These are phyloP conservation scores for Fregetta grallaria DNA, from an alignment of 2,113 vertebrate species.

Conservation along the genomic window DNA sequence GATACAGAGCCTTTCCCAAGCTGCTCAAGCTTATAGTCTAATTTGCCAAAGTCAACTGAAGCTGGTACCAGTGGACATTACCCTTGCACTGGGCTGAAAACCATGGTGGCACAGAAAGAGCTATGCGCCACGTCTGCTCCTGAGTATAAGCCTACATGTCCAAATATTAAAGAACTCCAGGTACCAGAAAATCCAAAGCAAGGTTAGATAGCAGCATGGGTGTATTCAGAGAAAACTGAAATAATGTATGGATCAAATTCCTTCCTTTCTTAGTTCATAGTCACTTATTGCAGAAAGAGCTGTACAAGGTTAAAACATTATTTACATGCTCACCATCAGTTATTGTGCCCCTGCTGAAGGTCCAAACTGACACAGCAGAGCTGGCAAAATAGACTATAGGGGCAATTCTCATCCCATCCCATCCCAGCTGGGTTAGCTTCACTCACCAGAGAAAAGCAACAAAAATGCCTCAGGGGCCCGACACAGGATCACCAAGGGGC, in stretches of 20 bases:
- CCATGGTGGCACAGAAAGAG: background rate
- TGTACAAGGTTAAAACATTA: background rate
- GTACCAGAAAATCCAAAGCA: background rate
- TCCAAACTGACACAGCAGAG: background rate
- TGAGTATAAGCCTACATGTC: background rate
- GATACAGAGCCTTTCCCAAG: background rate
- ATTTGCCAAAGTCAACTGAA: background rate
- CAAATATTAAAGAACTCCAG: background rate
- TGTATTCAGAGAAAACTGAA: background rate
- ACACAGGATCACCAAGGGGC: rapidly evolving
- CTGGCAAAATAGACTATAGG: background rate
- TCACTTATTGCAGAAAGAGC: background rate
- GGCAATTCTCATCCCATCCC: background rate
- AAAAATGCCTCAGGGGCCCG: rapidly evolving
- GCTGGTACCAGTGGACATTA: rapidly evolving
- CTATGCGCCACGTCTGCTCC: rapidly evolving
- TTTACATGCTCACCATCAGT: background rate
- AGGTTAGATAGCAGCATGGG: background rate
- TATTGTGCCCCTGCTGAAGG: background rate
- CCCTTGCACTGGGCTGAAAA: background rate
- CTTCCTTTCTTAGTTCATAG: background rate
- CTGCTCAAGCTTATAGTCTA: background rate
- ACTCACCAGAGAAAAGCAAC: background rate
- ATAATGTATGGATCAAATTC: background rate
- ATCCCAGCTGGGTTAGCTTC: background rate